Conservation (phyloP, 1,140 invertebrate genomes). For the Drosophila navojoa region DNA sequence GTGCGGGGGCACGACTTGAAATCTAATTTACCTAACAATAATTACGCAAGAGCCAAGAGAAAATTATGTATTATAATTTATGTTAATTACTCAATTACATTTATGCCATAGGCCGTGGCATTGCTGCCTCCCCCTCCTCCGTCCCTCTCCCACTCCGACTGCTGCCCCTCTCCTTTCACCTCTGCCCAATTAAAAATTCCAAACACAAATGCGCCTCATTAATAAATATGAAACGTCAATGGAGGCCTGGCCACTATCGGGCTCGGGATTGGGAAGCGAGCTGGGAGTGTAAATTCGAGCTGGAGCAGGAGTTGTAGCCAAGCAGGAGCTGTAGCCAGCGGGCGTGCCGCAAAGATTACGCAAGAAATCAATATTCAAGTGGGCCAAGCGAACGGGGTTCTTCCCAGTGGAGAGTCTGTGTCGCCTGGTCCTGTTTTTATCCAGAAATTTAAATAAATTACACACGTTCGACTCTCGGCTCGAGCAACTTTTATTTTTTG, state of each 20-base stretch:
- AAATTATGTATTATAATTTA: constrained; percentile 83
- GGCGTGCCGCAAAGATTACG: constrained; percentile 78
- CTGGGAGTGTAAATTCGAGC: neutral
- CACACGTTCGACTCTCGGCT: constrained; percentile 73
- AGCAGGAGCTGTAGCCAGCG: constrained; percentile 18
- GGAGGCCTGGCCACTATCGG: constrained; percentile 61
- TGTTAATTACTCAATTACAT: constrained; percentile 84
- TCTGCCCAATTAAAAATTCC: constrained; percentile 80
- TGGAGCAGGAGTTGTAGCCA: neutral
- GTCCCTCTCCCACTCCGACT: too few relatives aligned
- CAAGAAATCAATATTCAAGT: constrained; percentile 80
- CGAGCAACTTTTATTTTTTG: constrained; percentile 35
- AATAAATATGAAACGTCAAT: constrained; percentile 83
- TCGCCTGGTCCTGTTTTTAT: constrained; percentile 8
- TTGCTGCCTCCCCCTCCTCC: neutral
- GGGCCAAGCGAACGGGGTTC: constrained; percentile 52
- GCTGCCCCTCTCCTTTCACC: constrained; percentile 9
- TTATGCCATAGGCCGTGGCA: constrained; percentile 53
- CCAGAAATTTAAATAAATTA: constrained; percentile 80
- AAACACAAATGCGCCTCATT: constrained; percentile 83
- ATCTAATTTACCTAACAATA: constrained; percentile 81
- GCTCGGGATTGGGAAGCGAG: constrained; percentile 8
- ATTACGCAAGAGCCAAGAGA: constrained; percentile 69
- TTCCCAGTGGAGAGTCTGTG: constrained; percentile 14
- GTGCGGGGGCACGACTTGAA: constrained; percentile 41